Evolutionary conservation across 1,140 invertebrate genomes (phyloP).

Genomic region (Rhynchophorus ferrugineus): DNA sequence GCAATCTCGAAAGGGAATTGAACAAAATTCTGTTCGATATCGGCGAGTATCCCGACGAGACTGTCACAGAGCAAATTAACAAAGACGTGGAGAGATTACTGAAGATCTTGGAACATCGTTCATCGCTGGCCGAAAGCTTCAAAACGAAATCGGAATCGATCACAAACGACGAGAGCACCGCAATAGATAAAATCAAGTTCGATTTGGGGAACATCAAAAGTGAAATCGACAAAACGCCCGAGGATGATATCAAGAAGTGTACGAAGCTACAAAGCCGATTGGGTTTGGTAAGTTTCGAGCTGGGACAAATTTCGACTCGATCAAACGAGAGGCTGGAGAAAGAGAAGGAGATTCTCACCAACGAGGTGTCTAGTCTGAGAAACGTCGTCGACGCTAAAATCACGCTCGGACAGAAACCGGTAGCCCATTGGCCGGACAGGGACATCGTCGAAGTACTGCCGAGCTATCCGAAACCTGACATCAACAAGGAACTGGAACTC

Average conservation of each 20-base stretch:
- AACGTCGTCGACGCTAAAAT: conserved; percentile 20
- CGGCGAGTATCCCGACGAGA: conserved; percentile 11
- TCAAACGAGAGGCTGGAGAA: conserved; percentile 18
- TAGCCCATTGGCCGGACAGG: conserved; percentile 11
- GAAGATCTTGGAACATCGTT: conserved; percentile 27
- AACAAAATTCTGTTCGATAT: conserved; percentile 18
- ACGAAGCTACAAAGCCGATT: conserved; percentile 16
- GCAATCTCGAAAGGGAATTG: conserved; percentile 25
- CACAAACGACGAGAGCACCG: conserved; percentile 5
- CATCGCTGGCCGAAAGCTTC: conserved; percentile 22
- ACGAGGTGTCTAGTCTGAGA: conserved; percentile 14
- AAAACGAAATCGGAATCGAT: conserved; percentile 5
- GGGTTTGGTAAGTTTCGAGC: conserved; percentile 19
- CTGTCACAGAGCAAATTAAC: conserved; percentile 12
- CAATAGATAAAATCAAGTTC: conserved; percentile 19
- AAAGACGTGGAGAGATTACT: conserved; percentile 21
- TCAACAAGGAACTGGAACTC: conserved; percentile 17
- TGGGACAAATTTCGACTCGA: conserved; percentile 12
- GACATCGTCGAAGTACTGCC: background rate
- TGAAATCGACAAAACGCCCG: conserved; percentile 12
- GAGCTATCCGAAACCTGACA: conserved; percentile 9
- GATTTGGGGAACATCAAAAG: conserved; percentile 18
- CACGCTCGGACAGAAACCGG: conserved; percentile 8
- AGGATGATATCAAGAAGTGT: conserved; percentile 9
- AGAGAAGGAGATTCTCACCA: conserved; percentile 17